Conservation (phyloP, 2,888 invertebrate species). For the Brassicogethes aeneus region DNA sequence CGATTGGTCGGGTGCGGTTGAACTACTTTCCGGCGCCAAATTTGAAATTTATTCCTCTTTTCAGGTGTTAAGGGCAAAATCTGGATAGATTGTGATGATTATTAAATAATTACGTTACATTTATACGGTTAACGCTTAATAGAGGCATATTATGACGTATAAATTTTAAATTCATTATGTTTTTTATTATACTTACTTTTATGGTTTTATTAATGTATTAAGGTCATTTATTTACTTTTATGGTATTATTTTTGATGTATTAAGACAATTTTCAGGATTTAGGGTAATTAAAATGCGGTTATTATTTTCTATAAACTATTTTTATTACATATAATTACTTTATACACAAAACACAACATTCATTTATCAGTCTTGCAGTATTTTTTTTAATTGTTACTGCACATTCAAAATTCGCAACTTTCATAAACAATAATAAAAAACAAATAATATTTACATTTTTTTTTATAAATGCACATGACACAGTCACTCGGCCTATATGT, state of each 20-base stretch:
- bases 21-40: too few relatives aligned
- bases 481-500: conserved; percentile 42
- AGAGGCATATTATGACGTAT: too few relatives aligned
- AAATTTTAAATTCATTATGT: too few relatives aligned
- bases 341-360: conserved; percentile 39
- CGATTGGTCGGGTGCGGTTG: too few relatives aligned
- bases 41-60: too few relatives aligned
- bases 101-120: too few relatives aligned
- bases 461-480: conserved; percentile 41
- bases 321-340: conserved; percentile 29
- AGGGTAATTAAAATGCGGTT: not conserved
- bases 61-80: too few relatives aligned
- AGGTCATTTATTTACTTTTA: not conserved
- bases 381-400: conserved; percentile 28
- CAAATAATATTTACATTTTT: conserved; percentile 21
- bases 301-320: conserved; percentile 28
- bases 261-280: too few relatives aligned
- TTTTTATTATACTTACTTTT: too few relatives aligned
- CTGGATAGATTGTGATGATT: too few relatives aligned
- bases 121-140: too few relatives aligned
- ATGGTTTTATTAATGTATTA: too few relatives aligned
- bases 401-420: conserved; percentile 19
- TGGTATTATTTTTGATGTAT: not conserved
- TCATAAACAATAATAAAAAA: conserved; percentile 5
- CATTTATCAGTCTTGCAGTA: conserved; percentile 42